Evolutionary conservation across 2,888 invertebrate species (phyloP), one percentile per base, ranked within the genome.

Genomic region (Chrysolina americana): DNA sequence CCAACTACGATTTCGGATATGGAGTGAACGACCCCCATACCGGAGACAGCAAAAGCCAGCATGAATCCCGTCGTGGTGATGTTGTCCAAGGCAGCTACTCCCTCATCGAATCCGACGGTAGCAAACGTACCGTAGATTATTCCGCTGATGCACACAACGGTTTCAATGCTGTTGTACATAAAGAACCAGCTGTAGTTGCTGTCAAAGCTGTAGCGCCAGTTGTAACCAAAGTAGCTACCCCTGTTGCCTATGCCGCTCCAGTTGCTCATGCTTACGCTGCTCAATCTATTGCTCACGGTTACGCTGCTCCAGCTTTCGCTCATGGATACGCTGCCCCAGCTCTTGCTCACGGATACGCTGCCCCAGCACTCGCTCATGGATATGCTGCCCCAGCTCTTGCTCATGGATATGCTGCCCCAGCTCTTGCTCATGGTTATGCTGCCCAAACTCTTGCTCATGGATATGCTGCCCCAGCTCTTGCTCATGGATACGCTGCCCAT

Each of bases 161-260:
- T 70, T 90, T 90, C 85, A 89, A 90, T 81, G 90, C 90, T 6
- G 81, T 89, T 53, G 90, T 90, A 0, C 87, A 87, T 71, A 89
- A 88, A 44, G 89, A 90, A 78, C 89, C 89, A 75, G 87, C 88
- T 69, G 80, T 81, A 19, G 81, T 73, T n/a, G 76, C 59, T 10
- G 2, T 36, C 1, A 59, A 36, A 59, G 82, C 83, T 6, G 21
- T 21, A 4, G 21, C 53, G 19, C 65, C 73, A 28, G 74, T 71
- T n/a, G 21, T 66, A 66, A n/a, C n/a, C n/a, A n/a, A n/a, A n/a
- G n/a, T n/a, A 6, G 36, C 78, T 44, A 79, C 78, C n/a, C 71
- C 74, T 59, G 77, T 73, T 64, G 73, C 74, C 56, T 70, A 70
- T 50, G 59, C 70, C 65, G 64, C 68, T 13, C 65, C 73, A 56